Conservation (phyloP, 2,113 vertebrate species). For the Dicrurus megarhynchus region DNA sequence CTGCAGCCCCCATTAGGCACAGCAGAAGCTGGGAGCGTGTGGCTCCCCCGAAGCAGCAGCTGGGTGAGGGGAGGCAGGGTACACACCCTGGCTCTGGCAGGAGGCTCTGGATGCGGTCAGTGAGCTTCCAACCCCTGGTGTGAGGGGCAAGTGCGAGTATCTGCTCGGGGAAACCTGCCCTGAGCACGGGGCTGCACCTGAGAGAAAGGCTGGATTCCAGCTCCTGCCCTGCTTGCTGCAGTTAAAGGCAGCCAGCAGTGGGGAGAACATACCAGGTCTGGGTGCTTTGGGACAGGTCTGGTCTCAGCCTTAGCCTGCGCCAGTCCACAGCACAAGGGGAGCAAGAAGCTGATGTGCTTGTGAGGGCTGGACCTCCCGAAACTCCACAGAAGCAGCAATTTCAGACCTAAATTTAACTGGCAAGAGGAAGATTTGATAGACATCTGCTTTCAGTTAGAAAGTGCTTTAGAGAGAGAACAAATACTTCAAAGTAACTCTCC, state of each 20-base stretch:
- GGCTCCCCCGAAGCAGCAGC: neutral
- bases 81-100: neutral
- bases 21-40: neutral
- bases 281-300: neutral
- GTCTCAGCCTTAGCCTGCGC: neutral
- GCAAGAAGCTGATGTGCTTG: neutral
- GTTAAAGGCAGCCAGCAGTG: neutral
- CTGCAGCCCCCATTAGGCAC: neutral
- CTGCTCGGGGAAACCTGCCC: fast-evolving
- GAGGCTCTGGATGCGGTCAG: neutral
- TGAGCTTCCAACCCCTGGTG: neutral
- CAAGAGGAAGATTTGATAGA: neutral
- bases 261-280: neutral
- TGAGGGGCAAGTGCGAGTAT: fast-evolving
- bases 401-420: neutral
- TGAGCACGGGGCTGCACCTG: too few relatives aligned
- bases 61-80: neutral
- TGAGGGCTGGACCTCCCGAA: neutral
- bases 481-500: neutral
- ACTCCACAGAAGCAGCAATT: neutral
- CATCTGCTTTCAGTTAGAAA: neutral
- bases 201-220: neutral
- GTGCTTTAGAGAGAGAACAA: neutral
- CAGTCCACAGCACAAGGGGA: neutral
- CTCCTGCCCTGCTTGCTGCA: neutral